These are phyloP conservation scores for Montipora capitata DNA, from an alignment of 92 coral and sea anemone genomes.

Conservation along the genomic window DNA sequence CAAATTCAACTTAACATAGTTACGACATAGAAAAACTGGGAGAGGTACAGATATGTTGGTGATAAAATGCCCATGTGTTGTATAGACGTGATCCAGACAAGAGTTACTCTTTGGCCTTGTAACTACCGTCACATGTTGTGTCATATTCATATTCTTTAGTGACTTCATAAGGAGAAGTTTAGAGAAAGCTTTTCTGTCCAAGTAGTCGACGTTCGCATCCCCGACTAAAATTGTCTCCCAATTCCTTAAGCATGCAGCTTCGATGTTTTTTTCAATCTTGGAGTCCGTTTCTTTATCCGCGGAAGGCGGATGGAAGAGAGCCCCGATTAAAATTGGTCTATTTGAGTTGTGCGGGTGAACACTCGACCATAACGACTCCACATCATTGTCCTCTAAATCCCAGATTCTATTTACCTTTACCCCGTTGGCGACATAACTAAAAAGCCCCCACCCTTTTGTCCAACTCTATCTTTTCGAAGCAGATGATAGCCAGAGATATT, in stretches of 20 bases:
- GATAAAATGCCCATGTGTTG: constrained; percentile 13
- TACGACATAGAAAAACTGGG: constrained; percentile 70
- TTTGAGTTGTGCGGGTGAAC: constrained; percentile 68
- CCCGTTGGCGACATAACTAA: constrained; percentile 45
- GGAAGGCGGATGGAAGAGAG: constrained; percentile 56
- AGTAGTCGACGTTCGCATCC: constrained; percentile 68
- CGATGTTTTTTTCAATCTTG: constrained; percentile 54
- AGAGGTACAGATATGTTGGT: constrained; percentile 39
- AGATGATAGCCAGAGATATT: constrained; percentile 54
- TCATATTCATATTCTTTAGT: constrained; percentile 63
- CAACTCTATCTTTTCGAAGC: constrained; percentile 52
- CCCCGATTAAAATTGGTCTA: constrained; percentile 29
- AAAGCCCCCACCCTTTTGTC: constrained; percentile 62
- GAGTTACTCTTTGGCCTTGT: constrained; percentile 77
- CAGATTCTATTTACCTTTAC: constrained; percentile 42
- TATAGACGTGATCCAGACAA: constrained; percentile 76
- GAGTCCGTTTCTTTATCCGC: constrained; percentile 40
- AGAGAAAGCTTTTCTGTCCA: constrained; percentile 45
- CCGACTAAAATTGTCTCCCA: constrained; percentile 57
- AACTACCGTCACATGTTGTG: constrained; percentile 56
- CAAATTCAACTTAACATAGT: constrained; percentile 35
- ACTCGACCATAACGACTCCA: constrained; percentile 60
- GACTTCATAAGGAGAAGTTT: constrained; percentile 69
- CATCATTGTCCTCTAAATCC: constrained; percentile 58
- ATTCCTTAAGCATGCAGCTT: constrained; percentile 32